A percentile compares a stretch with the other conserved stretches of the same genome.
Evolutionary conservation across 2,888 invertebrate species (phyloP).

Genomic region (Galerucella calmariensis): DNA sequence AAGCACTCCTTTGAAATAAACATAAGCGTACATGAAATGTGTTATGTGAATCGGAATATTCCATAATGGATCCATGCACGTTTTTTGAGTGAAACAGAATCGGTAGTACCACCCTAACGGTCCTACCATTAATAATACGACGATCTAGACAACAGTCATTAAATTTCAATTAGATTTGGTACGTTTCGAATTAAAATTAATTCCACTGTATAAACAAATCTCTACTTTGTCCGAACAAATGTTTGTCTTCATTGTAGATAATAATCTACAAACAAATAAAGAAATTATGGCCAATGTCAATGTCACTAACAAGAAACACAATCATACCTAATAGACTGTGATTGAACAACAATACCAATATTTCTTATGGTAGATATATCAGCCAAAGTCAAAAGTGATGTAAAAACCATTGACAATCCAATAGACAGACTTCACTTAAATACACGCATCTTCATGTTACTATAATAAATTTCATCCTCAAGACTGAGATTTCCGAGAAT

Average conservation of each 20-base stretch:
- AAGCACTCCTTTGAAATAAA: no score
- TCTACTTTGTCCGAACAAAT: not conserved
- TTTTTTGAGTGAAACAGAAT: no score
- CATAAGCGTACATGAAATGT: no score
- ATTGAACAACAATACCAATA: slow-evolving; percentile 40
- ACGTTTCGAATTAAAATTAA: no score
- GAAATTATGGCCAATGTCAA: slow-evolving; percentile 27
- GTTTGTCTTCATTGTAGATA: slow-evolving; percentile 22
- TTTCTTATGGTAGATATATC: slow-evolving; percentile 33
- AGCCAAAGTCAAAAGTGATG: slow-evolving; percentile 27
- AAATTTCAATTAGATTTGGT: no score
- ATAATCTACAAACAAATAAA: slow-evolving; percentile 18
- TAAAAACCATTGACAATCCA: slow-evolving; percentile 24
- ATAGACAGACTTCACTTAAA: slow-evolving; percentile 34
- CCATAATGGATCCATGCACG: no score
- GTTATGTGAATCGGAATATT: no score
- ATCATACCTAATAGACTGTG: slow-evolving; percentile 21
- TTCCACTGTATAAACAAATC: no score
- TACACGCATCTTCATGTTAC: slow-evolving; percentile 34
- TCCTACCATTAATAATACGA: no score
- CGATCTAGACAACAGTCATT: no score
- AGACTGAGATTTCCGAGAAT: slow-evolving; percentile 24
- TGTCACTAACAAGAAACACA: slow-evolving; percentile 18
- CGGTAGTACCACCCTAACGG: no score
- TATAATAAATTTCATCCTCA: slow-evolving; percentile 29